Conservation (phyloP, 2,888 invertebrate genomes). For the Lasioglossum zephyrum region DNA sequence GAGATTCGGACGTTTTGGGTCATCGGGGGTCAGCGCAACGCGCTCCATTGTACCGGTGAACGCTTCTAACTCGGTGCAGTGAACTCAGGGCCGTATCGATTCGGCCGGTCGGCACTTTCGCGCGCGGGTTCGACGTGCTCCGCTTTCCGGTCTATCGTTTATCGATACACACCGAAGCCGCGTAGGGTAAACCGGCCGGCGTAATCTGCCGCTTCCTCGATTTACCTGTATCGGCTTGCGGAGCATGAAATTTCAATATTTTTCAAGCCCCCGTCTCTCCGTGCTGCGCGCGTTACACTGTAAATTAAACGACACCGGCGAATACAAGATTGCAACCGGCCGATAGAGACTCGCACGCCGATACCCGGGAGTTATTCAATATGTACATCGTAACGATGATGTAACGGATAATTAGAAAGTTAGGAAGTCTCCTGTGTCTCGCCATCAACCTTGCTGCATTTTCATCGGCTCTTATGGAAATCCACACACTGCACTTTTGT, state of each 20-base stretch:
- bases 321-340: background rate
- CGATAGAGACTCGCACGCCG: background rate
- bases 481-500: background rate
- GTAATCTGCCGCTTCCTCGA: constrained; percentile 6
- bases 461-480: background rate
- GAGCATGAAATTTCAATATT: constrained; percentile 23
- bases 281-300: background rate
- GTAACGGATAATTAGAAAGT: constrained; percentile 3
- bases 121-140: constrained; percentile 26
- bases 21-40: constrained; percentile 70
- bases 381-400: background rate
- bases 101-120: constrained; percentile 25
- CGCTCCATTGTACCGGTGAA: constrained; percentile 69
- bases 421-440: background rate
- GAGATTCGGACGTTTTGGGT: constrained; percentile 73
- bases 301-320: constrained; percentile 4
- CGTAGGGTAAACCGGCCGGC: constrained; percentile 20
- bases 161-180: constrained; percentile 41
- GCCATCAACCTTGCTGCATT: background rate
- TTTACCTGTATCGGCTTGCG: background rate
- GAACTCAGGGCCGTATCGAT: constrained; percentile 70
- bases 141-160: constrained; percentile 35
- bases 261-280: background rate
- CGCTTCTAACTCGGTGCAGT: constrained; percentile 69
- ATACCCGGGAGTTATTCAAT: background rate